Evolutionary conservation across 1,140 invertebrate genomes (phyloP).

Genomic region (Orchestia grillus): DNA sequence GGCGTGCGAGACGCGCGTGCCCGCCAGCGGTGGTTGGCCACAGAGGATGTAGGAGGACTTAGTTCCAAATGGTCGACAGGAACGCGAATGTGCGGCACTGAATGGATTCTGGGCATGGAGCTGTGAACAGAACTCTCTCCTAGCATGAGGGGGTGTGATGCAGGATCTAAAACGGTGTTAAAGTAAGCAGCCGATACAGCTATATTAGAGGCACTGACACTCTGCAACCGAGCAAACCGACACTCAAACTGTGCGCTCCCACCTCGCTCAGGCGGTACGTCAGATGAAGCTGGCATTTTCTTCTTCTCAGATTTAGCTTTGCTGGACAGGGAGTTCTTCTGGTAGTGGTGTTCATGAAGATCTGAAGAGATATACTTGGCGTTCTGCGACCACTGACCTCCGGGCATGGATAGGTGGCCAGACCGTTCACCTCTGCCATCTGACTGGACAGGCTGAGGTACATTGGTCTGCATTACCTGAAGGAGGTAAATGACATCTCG

Average conservation of each 20-base stretch:
- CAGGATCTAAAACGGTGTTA: neutral
- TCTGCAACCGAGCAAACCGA: neutral
- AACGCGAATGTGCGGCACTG: neutral
- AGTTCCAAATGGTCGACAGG: neutral
- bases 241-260: neutral
- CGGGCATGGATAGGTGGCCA: constrained; percentile 81
- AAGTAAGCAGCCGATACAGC: neutral
- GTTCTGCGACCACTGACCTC: constrained; percentile 78
- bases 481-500: neutral
- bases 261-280: neutral
- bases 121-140: neutral
- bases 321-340: constrained; percentile 31
- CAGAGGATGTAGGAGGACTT: neutral
- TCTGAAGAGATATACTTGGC: constrained; percentile 80
- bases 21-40: neutral
- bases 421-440: constrained; percentile 72
- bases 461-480: constrained; percentile 67
- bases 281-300: neutral
- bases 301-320: constrained; percentile 24
- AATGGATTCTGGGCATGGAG: neutral
- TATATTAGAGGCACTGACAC: constrained; percentile 34
- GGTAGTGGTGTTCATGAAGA: constrained; percentile 74
- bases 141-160: neutral
- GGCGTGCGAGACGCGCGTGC: neutral
- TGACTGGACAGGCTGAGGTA: constrained; percentile 73